Evolutionary conservation across 2,888 invertebrate genomes (phyloP).

Genomic region (Eupithecia dodoneata): DNA sequence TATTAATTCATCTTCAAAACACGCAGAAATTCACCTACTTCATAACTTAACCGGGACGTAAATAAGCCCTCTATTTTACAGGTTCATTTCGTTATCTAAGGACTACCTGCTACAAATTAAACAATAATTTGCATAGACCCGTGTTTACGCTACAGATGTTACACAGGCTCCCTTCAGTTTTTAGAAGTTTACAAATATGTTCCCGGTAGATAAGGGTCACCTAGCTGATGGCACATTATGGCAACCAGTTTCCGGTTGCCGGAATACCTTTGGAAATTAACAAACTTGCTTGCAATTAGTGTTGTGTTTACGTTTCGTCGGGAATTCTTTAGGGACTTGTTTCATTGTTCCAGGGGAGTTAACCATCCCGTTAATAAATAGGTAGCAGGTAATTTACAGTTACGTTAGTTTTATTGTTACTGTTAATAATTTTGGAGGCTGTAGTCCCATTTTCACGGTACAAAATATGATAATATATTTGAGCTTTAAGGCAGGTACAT

Average conservation of each 20-base stretch:
- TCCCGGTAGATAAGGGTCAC: constrained; percentile 73
- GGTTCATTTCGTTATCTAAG: constrained; percentile 25
- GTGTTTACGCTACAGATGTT: constrained; percentile 43
- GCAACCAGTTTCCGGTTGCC: constrained; percentile 58
- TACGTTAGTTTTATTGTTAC: neutral
- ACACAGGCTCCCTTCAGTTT: constrained; percentile 53
- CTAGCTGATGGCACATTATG: constrained; percentile 80
- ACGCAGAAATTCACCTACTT: neutral
- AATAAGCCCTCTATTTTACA: constrained; percentile 21
- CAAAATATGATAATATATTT: neutral
- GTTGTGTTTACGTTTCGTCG: constrained; percentile 25
- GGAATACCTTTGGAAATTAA: constrained; percentile 38
- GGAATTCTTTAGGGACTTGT: constrained; percentile 7
- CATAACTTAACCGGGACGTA: constrained; percentile 4
- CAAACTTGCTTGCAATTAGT: constrained; percentile 44
- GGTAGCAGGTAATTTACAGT: neutral
- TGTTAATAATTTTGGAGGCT: too few relatives aligned
- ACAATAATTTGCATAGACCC: constrained; percentile 41
- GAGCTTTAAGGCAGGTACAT: too few relatives aligned
- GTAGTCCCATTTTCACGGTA: neutral
- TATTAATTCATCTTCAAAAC: constrained; percentile 1
- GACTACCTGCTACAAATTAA: constrained; percentile 36
- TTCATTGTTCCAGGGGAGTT: neutral
- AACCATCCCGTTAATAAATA: neutral
- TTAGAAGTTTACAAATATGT: constrained; percentile 53